Evolutionary conservation across 2,113 vertebrate genomes (phyloP).

Genomic region (Phrynosoma blainvillii): DNA sequence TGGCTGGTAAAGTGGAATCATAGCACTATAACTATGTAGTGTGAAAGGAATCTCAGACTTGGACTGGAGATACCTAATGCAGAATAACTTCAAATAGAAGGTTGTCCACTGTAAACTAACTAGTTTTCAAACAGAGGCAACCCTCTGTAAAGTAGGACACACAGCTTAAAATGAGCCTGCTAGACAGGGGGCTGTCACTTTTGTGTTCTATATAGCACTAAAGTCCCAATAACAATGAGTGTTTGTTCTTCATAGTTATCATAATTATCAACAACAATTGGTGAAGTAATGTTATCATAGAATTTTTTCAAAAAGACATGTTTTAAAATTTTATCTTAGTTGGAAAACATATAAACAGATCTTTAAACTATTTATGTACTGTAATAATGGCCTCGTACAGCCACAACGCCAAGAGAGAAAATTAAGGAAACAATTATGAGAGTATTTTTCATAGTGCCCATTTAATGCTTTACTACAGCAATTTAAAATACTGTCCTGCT

Average conservation of each 20-base stretch:
- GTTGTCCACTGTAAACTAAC: not conserved
- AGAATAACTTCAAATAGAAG: not conserved
- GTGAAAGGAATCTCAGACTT: not conserved
- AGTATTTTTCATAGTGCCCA: conserved; percentile 24
- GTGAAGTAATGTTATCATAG: conserved; percentile 7
- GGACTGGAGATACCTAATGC: not conserved
- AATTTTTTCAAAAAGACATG: conserved; percentile 8
- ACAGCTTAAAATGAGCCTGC: not conserved
- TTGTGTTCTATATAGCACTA: not conserved
- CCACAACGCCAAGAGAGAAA: conserved; percentile 21
- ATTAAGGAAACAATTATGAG: conserved; percentile 44
- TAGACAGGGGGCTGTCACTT: not conserved
- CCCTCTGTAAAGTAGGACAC: not conserved
- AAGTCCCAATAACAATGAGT: not conserved
- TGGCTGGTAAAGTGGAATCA: too few species aligned
- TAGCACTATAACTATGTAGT: too few species aligned
- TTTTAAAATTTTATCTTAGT: conserved; percentile 17
- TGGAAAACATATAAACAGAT: conserved; percentile 28
- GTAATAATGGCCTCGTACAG: conserved; percentile 3
- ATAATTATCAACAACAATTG: not conserved
- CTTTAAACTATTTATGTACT: not conserved
- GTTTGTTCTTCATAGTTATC: not conserved
- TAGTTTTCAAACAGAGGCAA: not conserved
- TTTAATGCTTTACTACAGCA: conserved; percentile 31
- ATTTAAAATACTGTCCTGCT: conserved; percentile 33